Evolutionary conservation across 1,140 invertebrate genomes (phyloP).

Genomic region (Drosophila lacteicornis): DNA sequence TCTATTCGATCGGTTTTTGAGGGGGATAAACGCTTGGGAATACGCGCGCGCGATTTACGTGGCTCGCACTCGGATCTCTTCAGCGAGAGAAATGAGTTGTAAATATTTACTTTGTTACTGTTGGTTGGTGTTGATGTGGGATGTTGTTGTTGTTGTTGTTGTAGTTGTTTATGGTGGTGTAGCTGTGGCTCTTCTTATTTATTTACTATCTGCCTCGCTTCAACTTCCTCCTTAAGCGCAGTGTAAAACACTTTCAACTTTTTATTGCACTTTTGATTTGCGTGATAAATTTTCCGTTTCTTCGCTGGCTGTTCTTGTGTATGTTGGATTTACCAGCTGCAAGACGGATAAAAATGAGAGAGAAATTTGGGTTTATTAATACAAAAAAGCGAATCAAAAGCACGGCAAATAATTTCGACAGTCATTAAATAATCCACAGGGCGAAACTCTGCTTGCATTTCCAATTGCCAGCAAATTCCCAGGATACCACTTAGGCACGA

Average conservation of each 20-base stretch:
- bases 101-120: constrained; percentile 42
- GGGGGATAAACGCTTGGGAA: constrained; percentile 25
- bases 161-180: constrained; percentile 33
- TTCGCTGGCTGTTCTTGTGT: constrained; percentile 47
- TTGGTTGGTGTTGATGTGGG: constrained; percentile 31
- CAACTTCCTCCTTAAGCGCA: constrained; percentile 30
- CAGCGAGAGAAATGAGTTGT: constrained; percentile 31
- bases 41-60: constrained; percentile 51
- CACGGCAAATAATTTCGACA: constrained; percentile 8
- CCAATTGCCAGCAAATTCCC: constrained; percentile 12
- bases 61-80: constrained; percentile 28
- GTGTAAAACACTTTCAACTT: constrained; percentile 66
- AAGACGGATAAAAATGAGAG: constrained; percentile 47
- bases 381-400: constrained; percentile 14
- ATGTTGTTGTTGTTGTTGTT: constrained; percentile 23
- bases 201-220: constrained; percentile 47
- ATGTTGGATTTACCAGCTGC: constrained; percentile 65
- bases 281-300: constrained; percentile 64
- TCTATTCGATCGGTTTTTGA: constrained; percentile 15
- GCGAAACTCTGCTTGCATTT: constrained; percentile 11
- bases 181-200: constrained; percentile 40
- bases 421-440: constrained; percentile 12
- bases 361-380: constrained; percentile 43
- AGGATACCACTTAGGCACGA: constrained; percentile 44
- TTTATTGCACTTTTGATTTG: constrained; percentile 77